A percentile compares a stretch with the other conserved stretches of the same genome.
Conservation (phyloP, 2,113 vertebrate genomes). For the Nipponia nippon region DNA sequence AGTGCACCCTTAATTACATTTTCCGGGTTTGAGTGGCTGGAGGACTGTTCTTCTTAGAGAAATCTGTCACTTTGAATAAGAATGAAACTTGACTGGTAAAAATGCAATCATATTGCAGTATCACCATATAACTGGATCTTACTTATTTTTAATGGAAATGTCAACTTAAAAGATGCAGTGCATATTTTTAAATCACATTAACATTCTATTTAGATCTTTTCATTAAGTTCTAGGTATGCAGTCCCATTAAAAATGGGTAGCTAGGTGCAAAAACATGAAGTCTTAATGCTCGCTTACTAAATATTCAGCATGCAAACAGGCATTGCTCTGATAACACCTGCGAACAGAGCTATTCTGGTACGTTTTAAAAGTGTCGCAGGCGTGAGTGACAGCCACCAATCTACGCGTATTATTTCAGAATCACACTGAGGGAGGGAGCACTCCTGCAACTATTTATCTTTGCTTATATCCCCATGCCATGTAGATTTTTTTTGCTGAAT, state of each 20-base stretch:
- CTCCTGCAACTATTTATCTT: conserved; percentile 8
- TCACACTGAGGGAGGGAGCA: conserved; percentile 1
- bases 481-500: neutral
- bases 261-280: conserved; percentile 12
- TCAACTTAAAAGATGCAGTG: neutral
- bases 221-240: conserved; percentile 11
- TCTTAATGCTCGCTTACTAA: conserved; percentile 45
- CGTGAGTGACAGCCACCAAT: conserved; percentile 44
- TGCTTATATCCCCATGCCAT: neutral
- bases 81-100: neutral
- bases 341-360: conserved; percentile 30
- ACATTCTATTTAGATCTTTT: conserved; percentile 27
- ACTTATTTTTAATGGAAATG: conserved; percentile 16
- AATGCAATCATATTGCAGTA: neutral
- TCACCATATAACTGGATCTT: neutral
- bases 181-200: neutral
- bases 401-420: neutral
- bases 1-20: neutral
- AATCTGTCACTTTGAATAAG: conserved; percentile 7
- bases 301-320: conserved; percentile 42
- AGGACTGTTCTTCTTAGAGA: neutral
- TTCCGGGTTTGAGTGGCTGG: neutral
- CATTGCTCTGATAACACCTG: neutral
- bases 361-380: conserved; percentile 10
- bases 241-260: neutral